These are phyloP conservation scores for Alces alces DNA, from an alignment of 2,113 vertebrate genomes.

Conservation along the genomic window DNA sequence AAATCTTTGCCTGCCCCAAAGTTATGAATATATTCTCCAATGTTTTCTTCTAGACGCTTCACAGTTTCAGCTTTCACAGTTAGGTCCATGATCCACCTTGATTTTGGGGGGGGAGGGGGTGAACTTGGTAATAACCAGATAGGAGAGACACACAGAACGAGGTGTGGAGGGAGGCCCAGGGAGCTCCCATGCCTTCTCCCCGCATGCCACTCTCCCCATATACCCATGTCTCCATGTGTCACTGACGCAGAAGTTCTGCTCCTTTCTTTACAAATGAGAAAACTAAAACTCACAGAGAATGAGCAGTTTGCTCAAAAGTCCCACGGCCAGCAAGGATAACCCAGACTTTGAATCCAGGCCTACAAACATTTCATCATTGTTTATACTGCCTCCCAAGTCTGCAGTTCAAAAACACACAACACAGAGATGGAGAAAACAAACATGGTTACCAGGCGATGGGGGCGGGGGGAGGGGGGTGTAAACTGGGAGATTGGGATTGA, in stretches of 20 bases:
- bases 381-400: not conserved
- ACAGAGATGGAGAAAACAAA: not conserved
- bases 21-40: not conserved
- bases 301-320: not conserved
- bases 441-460: not conserved
- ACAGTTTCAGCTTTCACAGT: not conserved
- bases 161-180: not conserved
- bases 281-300: not conserved
- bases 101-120: not conserved
- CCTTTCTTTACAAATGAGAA: not conserved
- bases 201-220: not conserved
- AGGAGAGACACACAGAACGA: not conserved
- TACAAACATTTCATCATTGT: not conserved
- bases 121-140: not conserved
- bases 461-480: accelerated
- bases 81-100: not conserved
- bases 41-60: not conserved
- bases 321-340: not conserved
- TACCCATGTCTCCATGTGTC: not conserved
- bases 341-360: not conserved
- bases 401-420: not conserved
- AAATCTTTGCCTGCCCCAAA: not conserved
- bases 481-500: not conserved
- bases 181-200: not conserved
- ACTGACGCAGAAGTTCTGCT: not conserved